Conservation (phyloP, 2,888 invertebrate genomes). For the Julus scandinavius region DNA sequence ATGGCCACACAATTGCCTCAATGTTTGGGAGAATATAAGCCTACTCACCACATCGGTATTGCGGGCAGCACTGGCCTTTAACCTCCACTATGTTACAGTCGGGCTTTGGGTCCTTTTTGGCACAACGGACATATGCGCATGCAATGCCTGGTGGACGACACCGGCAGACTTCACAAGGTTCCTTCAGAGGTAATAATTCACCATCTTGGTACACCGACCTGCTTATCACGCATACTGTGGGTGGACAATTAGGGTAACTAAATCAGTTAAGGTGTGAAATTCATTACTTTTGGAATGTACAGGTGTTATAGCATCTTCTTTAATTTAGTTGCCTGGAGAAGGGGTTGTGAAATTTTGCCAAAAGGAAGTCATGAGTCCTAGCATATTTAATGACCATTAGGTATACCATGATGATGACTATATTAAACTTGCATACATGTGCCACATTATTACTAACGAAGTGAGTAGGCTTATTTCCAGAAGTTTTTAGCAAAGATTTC, state of each 20-base stretch:
- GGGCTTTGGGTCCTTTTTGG: conserved; percentile 52
- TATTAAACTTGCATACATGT: too few relatives aligned
- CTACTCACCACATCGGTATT: conserved; percentile 53
- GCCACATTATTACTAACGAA: too few relatives aligned
- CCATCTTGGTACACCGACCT: conserved; percentile 52
- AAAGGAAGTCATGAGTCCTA: too few relatives aligned
- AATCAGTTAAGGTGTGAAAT: not conserved
- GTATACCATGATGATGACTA: too few relatives aligned
- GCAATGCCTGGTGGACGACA: conserved; percentile 56
- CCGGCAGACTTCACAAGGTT: conserved; percentile 55
- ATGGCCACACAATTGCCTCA: not conserved
- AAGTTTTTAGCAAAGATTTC: too few relatives aligned
- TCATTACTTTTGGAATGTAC: not conserved
- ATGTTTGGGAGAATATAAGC: conserved; percentile 32
- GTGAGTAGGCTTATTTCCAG: too few relatives aligned
- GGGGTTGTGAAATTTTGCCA: not conserved
- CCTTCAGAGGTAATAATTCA: conserved; percentile 41
- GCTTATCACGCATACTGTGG: conserved; percentile 55
- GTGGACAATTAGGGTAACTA: conserved; percentile 29
- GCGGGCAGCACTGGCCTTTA: conserved; percentile 49
- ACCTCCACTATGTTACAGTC: conserved; percentile 50
- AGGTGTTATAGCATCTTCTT: too few relatives aligned
- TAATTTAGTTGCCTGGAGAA: not conserved
- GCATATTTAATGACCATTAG: too few relatives aligned
- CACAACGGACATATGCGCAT: conserved; percentile 45